Base-by-base conservation (phyloP, 1,140 invertebrate species). In the Drosophila sp. region DNA sequence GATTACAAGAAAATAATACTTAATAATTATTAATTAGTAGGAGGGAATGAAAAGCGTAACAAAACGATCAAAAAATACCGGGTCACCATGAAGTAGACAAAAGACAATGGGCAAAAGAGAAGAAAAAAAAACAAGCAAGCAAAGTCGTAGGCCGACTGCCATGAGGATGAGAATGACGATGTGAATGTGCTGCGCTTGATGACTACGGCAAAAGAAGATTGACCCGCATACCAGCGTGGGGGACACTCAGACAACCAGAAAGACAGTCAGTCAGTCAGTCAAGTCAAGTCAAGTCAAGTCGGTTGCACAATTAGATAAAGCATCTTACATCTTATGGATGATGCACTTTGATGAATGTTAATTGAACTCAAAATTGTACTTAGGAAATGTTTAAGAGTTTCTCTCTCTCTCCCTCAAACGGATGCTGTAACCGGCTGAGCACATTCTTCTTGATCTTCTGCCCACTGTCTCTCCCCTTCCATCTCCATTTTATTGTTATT, bases 11-110 rank as follows among this genome's bases (percentile, higher is more conserved):
- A 60, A 76, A 77, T 72, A 86, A 69, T 74, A 72, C 70, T 78
- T 86, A 70, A 80, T 81, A 81, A 72, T 81, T 86, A 85, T 86
- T 85, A 86, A 85, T 85, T 85, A 86, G 78, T 78, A 86, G 62
- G 67, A 86, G 82, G 78, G 82, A 76, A 86, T 80, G 76, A 86
- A 81, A 85, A 86, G 74, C 82, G 74, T 86, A 85, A 65, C 82
- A 85, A 85, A 86, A 79, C 70, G 82, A 75, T 85, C 74, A 70
- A 70, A 78, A 86, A 86, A 85, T 85, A 81, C 81, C 82, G 82
- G 82, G 78, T 86, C 81, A 75, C 74, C 78, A 78, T 10, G 38
- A 67, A 63, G 32, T 44, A 63, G 64, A 71, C 62, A 64, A 76
- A 69, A 76, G 70, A 40, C 56, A 60, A 58, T 33, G 56, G 47